Evolutionary conservation across 2,113 vertebrate species (phyloP).

Genomic region (Recurvirostra avosetta): DNA sequence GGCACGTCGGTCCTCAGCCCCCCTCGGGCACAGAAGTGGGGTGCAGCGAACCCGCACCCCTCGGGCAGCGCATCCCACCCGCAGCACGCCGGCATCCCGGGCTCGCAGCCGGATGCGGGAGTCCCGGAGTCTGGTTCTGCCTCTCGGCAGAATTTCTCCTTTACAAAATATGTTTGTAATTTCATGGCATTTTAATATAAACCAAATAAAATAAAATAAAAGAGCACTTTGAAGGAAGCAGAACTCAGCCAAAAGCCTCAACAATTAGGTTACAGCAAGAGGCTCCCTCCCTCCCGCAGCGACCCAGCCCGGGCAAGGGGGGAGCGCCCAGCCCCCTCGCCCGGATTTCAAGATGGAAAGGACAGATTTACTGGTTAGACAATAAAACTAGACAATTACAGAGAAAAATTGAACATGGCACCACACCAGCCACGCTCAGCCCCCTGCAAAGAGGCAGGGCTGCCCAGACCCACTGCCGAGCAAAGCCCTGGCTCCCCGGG

Average conservation of each 20-base stretch:
- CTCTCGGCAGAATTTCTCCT: not conserved
- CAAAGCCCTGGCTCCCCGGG: not conserved
- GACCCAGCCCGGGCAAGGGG: not conserved
- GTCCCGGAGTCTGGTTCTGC: not conserved
- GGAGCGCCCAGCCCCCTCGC: not conserved
- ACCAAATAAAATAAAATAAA: not conserved
- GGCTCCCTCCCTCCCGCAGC: not conserved
- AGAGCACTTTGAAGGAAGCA: not conserved
- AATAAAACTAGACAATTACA: not conserved
- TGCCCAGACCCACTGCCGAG: not conserved
- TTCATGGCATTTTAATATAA: not conserved
- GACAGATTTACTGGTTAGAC: not conserved
- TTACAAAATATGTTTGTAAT: not conserved
- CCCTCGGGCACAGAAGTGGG: not conserved
- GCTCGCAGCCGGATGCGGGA: not conserved
- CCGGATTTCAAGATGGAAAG: not conserved
- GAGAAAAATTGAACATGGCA: not conserved
- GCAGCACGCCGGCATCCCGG: rapidly evolving
- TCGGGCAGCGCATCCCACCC: not conserved
- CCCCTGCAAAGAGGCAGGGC: not conserved
- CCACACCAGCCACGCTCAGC: not conserved
- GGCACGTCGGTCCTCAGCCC: rapidly evolving
- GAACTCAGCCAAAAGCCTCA: not conserved
- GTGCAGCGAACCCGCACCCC: not conserved
- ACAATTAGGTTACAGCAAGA: not conserved